Conservation (phyloP, 2,113 vertebrate species). For the Coryphaenoides rupestris region DNA sequence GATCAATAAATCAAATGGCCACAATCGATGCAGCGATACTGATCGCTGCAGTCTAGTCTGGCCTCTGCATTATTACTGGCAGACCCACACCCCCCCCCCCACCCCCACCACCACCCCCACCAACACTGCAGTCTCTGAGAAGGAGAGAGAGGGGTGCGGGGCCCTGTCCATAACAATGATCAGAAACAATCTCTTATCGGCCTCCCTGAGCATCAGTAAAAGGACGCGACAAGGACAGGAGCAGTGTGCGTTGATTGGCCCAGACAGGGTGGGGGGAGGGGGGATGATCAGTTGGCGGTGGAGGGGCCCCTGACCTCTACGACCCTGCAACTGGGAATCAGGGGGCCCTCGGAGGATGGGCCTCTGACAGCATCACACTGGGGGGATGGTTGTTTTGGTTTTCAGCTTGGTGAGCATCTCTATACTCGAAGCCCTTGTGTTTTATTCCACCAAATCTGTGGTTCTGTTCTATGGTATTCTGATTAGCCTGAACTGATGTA, state of each 20-base stretch:
- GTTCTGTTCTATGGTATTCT: too few relatives aligned
- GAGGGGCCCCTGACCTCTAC: constrained; percentile 49
- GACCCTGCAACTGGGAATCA: constrained; percentile 29
- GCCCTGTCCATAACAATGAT: constrained; percentile 71
- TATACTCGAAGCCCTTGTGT: too few relatives aligned
- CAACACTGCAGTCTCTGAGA: constrained; percentile 6
- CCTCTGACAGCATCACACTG: constrained; percentile 38
- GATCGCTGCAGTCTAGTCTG: constrained; percentile 89
- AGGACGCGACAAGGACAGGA: neutral
- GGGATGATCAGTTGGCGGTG: neutral
- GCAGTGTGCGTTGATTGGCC: constrained; percentile 4
- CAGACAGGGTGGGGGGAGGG: constrained; percentile 32
- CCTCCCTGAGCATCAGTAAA: constrained; percentile 56
- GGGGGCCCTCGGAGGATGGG: constrained; percentile 25
- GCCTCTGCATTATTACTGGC: constrained; percentile 91
- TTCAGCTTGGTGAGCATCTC: too few relatives aligned
- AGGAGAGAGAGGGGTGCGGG: constrained; percentile 16
- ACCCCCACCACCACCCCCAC: constrained; percentile 8
- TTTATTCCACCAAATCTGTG: too few relatives aligned
- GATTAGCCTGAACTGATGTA: too few relatives aligned
- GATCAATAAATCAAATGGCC: constrained; percentile 99
- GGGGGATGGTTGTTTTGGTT: constrained; percentile 4
- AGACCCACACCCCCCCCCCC: constrained; percentile 59
- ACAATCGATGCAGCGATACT: constrained; percentile 86
- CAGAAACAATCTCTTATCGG: constrained; percentile 58